Evolutionary conservation across 2,113 vertebrate species (phyloP).

Genomic region (Malurus elegans): DNA sequence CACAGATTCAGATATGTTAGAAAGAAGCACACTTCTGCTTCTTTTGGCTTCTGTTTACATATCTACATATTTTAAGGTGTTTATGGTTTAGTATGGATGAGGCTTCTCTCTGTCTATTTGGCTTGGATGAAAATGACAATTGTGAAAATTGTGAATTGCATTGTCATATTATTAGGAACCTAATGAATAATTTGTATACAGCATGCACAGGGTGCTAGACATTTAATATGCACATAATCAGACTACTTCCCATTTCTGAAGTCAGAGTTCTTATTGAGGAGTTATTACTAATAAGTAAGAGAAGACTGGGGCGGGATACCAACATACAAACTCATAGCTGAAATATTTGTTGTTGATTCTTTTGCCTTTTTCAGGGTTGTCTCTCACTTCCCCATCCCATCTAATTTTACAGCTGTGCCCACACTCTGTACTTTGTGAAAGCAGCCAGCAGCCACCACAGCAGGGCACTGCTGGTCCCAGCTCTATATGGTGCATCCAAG

Average conservation of each 20-base stretch:
- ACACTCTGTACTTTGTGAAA: fast-evolving
- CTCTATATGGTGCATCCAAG: background rate
- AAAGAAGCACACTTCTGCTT: background rate
- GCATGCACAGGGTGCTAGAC: background rate
- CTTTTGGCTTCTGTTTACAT: background rate
- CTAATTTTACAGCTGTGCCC: background rate
- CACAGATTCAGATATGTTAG: background rate
- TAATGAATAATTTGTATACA: constrained; percentile 47
- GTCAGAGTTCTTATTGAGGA: background rate
- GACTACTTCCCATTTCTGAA: background rate
- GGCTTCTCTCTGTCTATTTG: constrained; percentile 25
- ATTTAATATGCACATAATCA: constrained; percentile 16
- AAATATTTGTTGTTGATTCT: background rate
- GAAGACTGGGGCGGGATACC: background rate
- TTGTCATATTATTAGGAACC: constrained; percentile 34
- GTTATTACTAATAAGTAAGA: background rate
- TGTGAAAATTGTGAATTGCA: constrained; percentile 42
- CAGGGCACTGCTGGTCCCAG: background rate
- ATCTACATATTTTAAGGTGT: background rate
- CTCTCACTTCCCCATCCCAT: background rate
- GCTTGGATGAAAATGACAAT: constrained; percentile 43
- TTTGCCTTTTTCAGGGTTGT: background rate
- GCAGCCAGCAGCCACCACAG: background rate
- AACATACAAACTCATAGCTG: background rate
- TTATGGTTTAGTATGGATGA: constrained; percentile 2